These are phyloP conservation scores for Heliconius hewitsoni DNA, from an alignment of 1,140 invertebrate species.

Conservation along the genomic window DNA sequence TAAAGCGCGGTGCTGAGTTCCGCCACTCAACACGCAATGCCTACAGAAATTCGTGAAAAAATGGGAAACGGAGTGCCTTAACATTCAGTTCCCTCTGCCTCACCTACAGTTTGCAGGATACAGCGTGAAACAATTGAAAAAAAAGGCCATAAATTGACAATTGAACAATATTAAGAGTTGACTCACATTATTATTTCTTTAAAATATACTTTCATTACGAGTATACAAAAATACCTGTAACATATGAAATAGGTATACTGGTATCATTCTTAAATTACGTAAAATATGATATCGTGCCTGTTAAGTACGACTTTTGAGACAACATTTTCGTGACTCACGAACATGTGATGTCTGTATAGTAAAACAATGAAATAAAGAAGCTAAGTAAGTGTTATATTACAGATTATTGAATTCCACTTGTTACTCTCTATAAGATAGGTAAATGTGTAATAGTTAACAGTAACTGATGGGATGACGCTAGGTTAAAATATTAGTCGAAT, in stretches of 20 bases:
- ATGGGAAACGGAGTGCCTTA: too few relatives aligned
- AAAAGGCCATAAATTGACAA: neutral
- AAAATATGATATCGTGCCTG: slow-evolving; percentile 20
- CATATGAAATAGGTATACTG: neutral
- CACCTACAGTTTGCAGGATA: too few relatives aligned
- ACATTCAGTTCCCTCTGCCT: too few relatives aligned
- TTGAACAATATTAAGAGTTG: neutral
- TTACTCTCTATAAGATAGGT: too few relatives aligned
- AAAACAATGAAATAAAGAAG: neutral
- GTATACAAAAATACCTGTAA: neutral
- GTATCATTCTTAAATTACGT: neutral
- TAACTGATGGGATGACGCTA: neutral
- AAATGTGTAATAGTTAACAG: neutral
- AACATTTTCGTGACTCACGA: slow-evolving; percentile 15
- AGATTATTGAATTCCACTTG: too few relatives aligned
- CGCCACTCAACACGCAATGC: too few relatives aligned
- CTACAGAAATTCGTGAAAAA: too few relatives aligned
- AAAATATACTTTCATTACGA: too few relatives aligned
- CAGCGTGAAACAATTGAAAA: too few relatives aligned
- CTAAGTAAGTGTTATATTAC: neutral
- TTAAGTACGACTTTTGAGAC: neutral
- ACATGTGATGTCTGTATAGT: neutral
- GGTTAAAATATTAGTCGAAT: neutral
- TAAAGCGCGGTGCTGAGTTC: too few relatives aligned
- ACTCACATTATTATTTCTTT: neutral